These are phyloP conservation scores for Otis tarda DNA, from an alignment of 2,113 vertebrate species.

Conservation along the genomic window DNA sequence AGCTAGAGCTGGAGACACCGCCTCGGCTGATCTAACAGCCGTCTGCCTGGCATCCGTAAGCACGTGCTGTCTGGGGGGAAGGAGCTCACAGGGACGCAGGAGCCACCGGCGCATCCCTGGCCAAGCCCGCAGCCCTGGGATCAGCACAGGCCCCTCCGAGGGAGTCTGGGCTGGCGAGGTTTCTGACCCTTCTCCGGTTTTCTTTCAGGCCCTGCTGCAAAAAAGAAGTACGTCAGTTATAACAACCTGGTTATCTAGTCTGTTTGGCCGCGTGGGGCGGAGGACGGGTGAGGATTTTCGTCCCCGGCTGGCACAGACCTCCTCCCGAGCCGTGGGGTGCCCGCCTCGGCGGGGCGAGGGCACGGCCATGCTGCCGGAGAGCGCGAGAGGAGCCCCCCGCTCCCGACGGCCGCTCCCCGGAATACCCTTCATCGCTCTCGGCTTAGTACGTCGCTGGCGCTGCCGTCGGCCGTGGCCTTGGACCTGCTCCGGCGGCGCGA, in stretches of 20 bases:
- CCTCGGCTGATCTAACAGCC: background rate
- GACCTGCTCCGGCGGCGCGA: constrained; percentile 39
- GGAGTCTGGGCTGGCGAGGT: accelerated
- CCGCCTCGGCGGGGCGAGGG: constrained; percentile 39
- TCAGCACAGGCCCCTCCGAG: background rate
- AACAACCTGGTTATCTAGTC: constrained; percentile 91
- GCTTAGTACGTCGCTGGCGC: constrained; percentile 69
- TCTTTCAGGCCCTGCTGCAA: constrained; percentile 88
- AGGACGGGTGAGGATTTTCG: constrained; percentile 44
- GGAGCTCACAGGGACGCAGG: background rate
- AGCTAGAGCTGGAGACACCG: background rate
- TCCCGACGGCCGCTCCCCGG: constrained; percentile 66
- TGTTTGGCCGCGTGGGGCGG: constrained; percentile 51
- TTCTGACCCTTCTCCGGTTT: background rate
- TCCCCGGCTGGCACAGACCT: constrained; percentile 51
- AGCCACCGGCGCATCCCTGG: background rate
- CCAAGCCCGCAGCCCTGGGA: accelerated
- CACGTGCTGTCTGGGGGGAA: background rate
- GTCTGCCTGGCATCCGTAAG: background rate
- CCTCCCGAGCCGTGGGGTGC: constrained; percentile 44
- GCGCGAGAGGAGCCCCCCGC: constrained; percentile 55
- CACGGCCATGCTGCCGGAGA: constrained; percentile 50
- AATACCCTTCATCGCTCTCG: constrained; percentile 52
- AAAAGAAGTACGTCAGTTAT: constrained; percentile 95
- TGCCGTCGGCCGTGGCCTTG: constrained; percentile 55